Conservation (phyloP, 1,140 invertebrate genomes). For the Drosophila navojoa region DNA sequence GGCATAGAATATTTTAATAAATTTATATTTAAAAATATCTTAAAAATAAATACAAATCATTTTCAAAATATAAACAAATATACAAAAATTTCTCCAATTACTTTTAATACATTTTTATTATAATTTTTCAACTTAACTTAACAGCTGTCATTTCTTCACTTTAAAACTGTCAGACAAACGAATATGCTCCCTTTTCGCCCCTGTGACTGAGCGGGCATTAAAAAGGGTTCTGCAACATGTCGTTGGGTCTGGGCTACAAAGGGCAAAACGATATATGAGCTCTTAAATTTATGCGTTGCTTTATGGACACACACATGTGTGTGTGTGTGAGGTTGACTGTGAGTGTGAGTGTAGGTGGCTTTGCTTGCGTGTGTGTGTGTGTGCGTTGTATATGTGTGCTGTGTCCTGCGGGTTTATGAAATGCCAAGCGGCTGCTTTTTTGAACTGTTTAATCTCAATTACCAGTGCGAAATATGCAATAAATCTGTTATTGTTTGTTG, state of each 20-base stretch:
- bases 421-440: slow-evolving; percentile 75
- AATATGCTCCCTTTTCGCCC: not conserved
- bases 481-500: slow-evolving; percentile 79
- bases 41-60: too few species aligned
- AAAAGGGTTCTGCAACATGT: slow-evolving; percentile 12
- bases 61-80: too few species aligned
- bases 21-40: too few species aligned
- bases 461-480: slow-evolving; percentile 78
- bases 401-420: slow-evolving; percentile 50
- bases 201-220: not conserved
- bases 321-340: not conserved
- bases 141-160: too few species aligned
- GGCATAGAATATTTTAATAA: too few species aligned
- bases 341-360: too few species aligned
- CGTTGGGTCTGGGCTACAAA: slow-evolving; percentile 11
- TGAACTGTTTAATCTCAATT: slow-evolving; percentile 80
- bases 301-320: slow-evolving; percentile 48
- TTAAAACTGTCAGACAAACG: too few species aligned
- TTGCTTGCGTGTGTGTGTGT: not conserved
- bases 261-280: slow-evolving; percentile 61
- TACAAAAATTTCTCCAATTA: too few species aligned
- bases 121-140: too few species aligned
- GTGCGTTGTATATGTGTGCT: not conserved
- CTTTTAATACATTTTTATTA: too few species aligned
- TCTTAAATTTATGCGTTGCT: slow-evolving; percentile 71